phyloP scores from a whole-genome alignment of 2,113 vertebrate species.

The Seriola quinqueradiata region DNA sequence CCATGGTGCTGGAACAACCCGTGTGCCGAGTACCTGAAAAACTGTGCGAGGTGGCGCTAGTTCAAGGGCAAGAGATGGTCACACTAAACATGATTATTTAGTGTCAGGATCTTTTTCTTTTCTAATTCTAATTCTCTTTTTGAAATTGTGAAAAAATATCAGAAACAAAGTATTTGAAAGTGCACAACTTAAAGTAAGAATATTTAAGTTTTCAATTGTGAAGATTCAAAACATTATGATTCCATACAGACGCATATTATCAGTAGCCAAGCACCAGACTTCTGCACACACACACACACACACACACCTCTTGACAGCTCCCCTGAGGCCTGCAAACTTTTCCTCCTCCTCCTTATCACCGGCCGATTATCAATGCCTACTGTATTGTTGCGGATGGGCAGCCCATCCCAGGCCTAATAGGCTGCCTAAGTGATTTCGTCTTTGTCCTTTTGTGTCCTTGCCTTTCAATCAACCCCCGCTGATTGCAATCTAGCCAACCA shows the following conservation, averaged over 20 bases:
- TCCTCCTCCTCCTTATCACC: constrained; percentile 64
- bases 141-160: too few species aligned
- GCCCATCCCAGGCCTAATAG: constrained; percentile 67
- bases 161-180: too few species aligned
- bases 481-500: constrained; percentile 83
- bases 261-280: constrained; percentile 18
- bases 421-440: constrained; percentile 79
- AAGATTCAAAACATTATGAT: constrained; percentile 13
- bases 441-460: constrained; percentile 83
- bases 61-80: too few species aligned
- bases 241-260: constrained; percentile 3
- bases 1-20: too few species aligned
- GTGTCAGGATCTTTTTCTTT: too few species aligned
- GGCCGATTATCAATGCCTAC: constrained; percentile 71
- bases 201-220: background rate
- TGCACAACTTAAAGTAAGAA: too few species aligned
- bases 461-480: constrained; percentile 76
- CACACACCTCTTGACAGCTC: constrained; percentile 47
- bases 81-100: too few species aligned
- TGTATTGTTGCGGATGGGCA: constrained; percentile 66
- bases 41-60: too few species aligned
- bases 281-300: constrained; percentile 31
- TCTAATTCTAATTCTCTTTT: too few species aligned
- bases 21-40: background rate
- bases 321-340: constrained; percentile 57